phyloP scores from a whole-genome alignment of 2,888 invertebrate species.

The Cryptocephalus moraei region DNA sequence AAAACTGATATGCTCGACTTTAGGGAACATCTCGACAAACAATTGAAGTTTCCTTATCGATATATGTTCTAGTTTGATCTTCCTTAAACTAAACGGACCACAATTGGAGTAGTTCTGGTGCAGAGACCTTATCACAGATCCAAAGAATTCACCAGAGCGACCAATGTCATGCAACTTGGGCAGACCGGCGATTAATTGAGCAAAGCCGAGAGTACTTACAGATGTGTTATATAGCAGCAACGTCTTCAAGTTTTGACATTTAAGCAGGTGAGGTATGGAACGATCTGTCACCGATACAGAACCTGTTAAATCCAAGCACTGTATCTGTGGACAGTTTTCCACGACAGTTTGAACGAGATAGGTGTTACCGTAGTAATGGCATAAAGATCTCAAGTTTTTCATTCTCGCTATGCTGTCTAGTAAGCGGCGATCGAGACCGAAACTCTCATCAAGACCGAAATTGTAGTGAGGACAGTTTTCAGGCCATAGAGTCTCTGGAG shows the following conservation, averaged over 20 bases:
- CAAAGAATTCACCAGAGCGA: slow-evolving; percentile 62
- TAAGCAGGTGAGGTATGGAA: slow-evolving; percentile 49
- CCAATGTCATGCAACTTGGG: slow-evolving; percentile 57
- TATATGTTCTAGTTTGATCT: slow-evolving; percentile 57
- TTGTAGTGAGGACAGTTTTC: too few species aligned
- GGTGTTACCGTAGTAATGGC: slow-evolving; percentile 64
- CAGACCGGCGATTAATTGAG: slow-evolving; percentile 50
- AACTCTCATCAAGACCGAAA: too few species aligned
- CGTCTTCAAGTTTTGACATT: slow-evolving; percentile 47
- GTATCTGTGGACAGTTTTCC: slow-evolving; percentile 45
- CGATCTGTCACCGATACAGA: slow-evolving; percentile 61
- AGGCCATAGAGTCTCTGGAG: too few species aligned
- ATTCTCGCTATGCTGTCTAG: slow-evolving; percentile 50
- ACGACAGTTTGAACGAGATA: slow-evolving; percentile 54
- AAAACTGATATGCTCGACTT: slow-evolving; percentile 55
- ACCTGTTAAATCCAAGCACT: slow-evolving; percentile 53
- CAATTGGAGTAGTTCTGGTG: slow-evolving; percentile 41
- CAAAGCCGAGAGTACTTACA: slow-evolving; percentile 52
- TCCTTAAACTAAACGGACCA: slow-evolving; percentile 47
- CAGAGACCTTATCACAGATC: slow-evolving; percentile 53
- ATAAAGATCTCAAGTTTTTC: slow-evolving; percentile 51
- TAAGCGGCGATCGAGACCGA: slow-evolving; percentile 56
- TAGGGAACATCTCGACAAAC: slow-evolving; percentile 57
- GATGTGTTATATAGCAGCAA: slow-evolving; percentile 59
- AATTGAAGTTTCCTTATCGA: slow-evolving; percentile 52